phyloP scores from a whole-genome alignment of 2,888 invertebrate genomes.

The Hypomecis atomaria region DNA sequence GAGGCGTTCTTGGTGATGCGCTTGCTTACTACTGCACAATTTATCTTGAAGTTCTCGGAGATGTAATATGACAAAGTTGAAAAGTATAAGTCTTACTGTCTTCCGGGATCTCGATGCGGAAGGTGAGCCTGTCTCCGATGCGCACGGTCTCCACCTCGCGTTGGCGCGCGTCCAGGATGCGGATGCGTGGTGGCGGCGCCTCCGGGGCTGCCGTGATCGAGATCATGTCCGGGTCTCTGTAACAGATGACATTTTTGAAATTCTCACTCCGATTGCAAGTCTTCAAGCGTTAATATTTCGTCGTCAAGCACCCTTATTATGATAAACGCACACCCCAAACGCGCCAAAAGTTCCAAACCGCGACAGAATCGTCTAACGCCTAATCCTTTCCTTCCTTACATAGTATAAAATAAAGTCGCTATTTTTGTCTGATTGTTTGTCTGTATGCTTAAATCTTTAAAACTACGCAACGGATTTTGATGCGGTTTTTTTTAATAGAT shows the following conservation, averaged over 20 bases:
- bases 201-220: slow-evolving; percentile 97
- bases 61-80: background rate
- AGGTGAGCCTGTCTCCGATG: slow-evolving; percentile 96
- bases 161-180: slow-evolving; percentile 93
- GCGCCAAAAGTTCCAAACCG: too few species aligned
- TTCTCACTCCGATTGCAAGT: background rate
- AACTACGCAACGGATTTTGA: too few species aligned
- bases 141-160: slow-evolving; percentile 97
- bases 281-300: too few species aligned
- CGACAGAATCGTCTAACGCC: too few species aligned
- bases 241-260: slow-evolving; percentile 34
- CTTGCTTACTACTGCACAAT: background rate
- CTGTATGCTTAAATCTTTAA: too few species aligned
- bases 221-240: slow-evolving; percentile 97
- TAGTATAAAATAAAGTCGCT: too few species aligned
- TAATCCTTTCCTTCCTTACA: too few species aligned
- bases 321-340: too few species aligned
- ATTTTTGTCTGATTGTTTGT: too few species aligned
- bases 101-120: slow-evolving; percentile 98
- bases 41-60: too few species aligned
- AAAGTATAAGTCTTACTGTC: slow-evolving; percentile 88
- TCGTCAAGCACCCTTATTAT: too few species aligned
- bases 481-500: too few species aligned
- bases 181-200: slow-evolving; percentile 96
- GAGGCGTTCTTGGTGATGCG: background rate